Conservation (phyloP, 2,797 vertebrate species). For the Trichosurus vulpecula region DNA sequence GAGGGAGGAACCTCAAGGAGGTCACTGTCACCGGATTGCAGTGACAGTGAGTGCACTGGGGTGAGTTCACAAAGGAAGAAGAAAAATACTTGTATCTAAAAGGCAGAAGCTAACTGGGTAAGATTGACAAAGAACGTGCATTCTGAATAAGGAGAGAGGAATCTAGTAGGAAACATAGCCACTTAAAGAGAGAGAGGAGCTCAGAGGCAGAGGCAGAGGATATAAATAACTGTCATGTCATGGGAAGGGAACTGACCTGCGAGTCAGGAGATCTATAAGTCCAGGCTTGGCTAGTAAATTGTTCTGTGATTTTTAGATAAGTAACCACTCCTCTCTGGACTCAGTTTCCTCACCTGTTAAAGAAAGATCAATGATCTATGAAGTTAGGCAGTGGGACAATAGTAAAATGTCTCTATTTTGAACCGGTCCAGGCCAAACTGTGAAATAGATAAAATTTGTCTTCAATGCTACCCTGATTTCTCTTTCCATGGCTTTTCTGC, state of each 20-base stretch:
- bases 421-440: not conserved
- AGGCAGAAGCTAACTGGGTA: slow-evolving; percentile 30
- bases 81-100: slow-evolving; percentile 38
- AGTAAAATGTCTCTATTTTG: not conserved
- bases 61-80: slow-evolving; percentile 40
- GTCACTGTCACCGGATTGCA: not conserved
- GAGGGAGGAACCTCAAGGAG: not conserved
- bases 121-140: slow-evolving; percentile 1
- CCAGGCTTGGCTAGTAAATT: not conserved
- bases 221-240: not conserved
- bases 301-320: not conserved
- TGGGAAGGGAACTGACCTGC: not conserved
- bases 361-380: not conserved
- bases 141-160: slow-evolving; percentile 4
- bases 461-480: not conserved
- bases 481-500: not conserved
- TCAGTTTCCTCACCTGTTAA: not conserved
- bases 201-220: not conserved
- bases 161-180: not conserved
- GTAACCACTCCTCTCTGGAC: not conserved
- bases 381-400: not conserved
- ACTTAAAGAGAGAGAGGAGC: slow-evolving; percentile 14
- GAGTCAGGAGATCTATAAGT: not conserved
- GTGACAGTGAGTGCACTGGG: not conserved
- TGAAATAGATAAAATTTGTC: not conserved